Evolutionary conservation across 1,140 invertebrate species (phyloP), one percentile per base, ranked within the genome.

Genomic region (Drosophila insularis): DNA sequence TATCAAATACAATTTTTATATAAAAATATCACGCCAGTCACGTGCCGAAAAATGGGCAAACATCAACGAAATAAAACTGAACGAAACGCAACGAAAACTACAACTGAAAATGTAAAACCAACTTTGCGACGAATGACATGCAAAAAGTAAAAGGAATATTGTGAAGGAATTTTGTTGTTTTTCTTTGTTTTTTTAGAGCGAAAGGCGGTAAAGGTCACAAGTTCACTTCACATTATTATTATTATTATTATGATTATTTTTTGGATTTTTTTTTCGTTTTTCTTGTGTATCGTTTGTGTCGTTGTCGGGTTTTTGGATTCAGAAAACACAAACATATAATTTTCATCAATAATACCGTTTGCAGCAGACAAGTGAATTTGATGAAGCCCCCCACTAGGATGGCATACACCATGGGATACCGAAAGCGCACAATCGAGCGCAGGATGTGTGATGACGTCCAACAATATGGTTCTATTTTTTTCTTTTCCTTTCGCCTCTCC

Each of bases 361-460:
- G 60, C 37, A 69, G 69, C 77, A 77, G 77, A 79, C 77, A 77
- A 79, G 74, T 79, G 74, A 77, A 79, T 79, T 79, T 79, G 77
- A 77, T 77, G 74, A 77, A 73, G 77, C 66, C 62, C 61, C 68
- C 27, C 67, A 14, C 37, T 21, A 74, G 46, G 54, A 70, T 39
- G 56, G 39, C 66, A 39, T 11, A 68, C 76, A 40, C 73, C 72
- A 74, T 69, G 74, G 74, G 74, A 74, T 65, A 71, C 71, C 62
- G 60, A 43, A 37, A 74, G 50, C 50, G 35, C 55, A 61, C 55
- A 68, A 46, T 66, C 56, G 56, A 59, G 59, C 35, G 23, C 59
- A 40, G 40, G 59, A 23, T 46, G 40, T 46, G 40, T 37, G 19
- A 17, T 62, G 59, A 40, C 32, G 55, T 58, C 32, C 55, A 58